Base-by-base conservation (phyloP, 2,797 vertebrate species). In the Micropoecilia bifurca region DNA sequence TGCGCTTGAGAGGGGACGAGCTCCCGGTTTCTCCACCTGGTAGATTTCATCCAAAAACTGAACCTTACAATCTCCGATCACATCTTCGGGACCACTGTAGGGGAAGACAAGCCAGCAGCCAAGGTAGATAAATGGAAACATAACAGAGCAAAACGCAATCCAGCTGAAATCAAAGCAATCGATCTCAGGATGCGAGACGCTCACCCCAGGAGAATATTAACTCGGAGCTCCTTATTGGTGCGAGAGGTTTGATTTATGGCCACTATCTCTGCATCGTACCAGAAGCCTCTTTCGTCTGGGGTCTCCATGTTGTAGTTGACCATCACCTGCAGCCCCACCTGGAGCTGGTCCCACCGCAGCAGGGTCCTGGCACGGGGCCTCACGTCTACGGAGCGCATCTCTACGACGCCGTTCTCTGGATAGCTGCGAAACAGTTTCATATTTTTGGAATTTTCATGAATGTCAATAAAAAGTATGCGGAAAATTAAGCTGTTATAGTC, bases 291-390 rank as follows among this genome's bases (percentile, higher is more conserved):
- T 93, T 99, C 98, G 80, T 98, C 96, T 3, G 98, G 98, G 12
- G 96, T 96, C 94, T 99, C 98, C 90, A 99, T 95, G 91, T 99
- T 99, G 95, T 99, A 99, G 95, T 99, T 99, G 90, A 99, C 97
- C 97, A 99, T 98, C 84, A 99, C 97, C 25, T 89, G 92, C 94
- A 97, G 97, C 84, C 98, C 98, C 75, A 97, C 95, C 88, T 95
- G 94, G 45, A 99, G 95, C 90, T 99, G 97, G 87, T 96, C 97
- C 96, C 97, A 99, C 74, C 96, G 96, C 86, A 99, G 95, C 89
- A 96, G 93, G 28, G 97, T 98, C 92, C 98, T 96, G 89, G 98
- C 98, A 76, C 98, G 96, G 13, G 98, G 97, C 28, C 98, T 96
- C 83, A 99, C 95, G 63, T 98, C 93, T 10, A 87, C 91, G 10